Percentiles rank a stretch among this genome's conserved stretches.
These are phyloP conservation scores for Actinostola sp. DNA, from an alignment of 92 coral and sea anemone genomes.

Conservation along the genomic window DNA sequence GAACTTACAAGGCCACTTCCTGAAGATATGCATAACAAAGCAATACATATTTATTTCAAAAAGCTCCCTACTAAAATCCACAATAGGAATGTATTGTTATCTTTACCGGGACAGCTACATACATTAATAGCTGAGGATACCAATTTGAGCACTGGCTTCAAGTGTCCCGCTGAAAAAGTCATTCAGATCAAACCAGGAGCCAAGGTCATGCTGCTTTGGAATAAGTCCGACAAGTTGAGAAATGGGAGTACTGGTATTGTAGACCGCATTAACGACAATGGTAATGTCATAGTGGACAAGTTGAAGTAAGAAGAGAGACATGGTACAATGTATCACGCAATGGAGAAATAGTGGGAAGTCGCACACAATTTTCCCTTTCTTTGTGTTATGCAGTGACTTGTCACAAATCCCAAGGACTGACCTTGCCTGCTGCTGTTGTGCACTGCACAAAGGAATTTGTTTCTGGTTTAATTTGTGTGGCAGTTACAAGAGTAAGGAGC, in stretches of 20 bases:
- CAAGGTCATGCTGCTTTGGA: not conserved
- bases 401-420: conserved; percentile 43
- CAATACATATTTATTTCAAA: not conserved
- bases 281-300: not conserved
- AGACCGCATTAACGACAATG: not conserved
- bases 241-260: not conserved
- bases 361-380: conserved; percentile 37
- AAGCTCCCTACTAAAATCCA: not conserved
- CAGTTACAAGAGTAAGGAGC: conserved; percentile 18
- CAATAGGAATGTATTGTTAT: not conserved
- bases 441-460: conserved; percentile 44
- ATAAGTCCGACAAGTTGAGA: too few species aligned
- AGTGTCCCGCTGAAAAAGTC: not conserved
- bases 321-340: conserved; percentile 32
- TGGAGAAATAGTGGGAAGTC: conserved; percentile 31
- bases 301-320: conserved; percentile 27
- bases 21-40: not conserved
- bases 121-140: not conserved
- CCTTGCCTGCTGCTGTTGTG: conserved; percentile 25
- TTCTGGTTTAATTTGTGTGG: conserved; percentile 32
- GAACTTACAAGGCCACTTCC: not conserved
- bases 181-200: not conserved
- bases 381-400: conserved; percentile 48
- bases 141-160: not conserved
- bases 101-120: not conserved